Base-by-base conservation (phyloP, 2,113 vertebrate species). In the Dolichotis patagonum region DNA sequence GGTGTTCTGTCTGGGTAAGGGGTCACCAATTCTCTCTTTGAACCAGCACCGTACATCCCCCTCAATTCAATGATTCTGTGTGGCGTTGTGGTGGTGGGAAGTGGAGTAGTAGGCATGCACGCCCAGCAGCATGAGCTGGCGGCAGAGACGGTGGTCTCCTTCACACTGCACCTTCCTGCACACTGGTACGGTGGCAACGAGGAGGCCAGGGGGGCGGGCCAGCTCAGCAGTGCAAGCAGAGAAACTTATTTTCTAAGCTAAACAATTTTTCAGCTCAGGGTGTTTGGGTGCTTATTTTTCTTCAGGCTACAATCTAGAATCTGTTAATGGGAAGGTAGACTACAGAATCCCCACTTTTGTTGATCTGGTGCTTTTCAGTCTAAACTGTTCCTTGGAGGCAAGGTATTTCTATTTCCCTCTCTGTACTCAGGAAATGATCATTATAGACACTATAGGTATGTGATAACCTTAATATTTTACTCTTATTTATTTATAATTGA, bases 271-370 rank as follows among this genome's bases (percentile, higher is more conserved):
- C 63, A 97, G 49, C n/a, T 80, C 38, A 95, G 78, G 88, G 60
- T 92, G 65, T 63, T 94, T 96, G 63, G 83, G 20, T 95, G 46
- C 78, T 93, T 90, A 67, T 80, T 75, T 87, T 62, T n/a, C 62
- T 90, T 78, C n/a, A 96, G 83, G 65, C 81, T 98, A 41, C 32
- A 86, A 62, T 77, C 90, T 96, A 94, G 54, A 96, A 71, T 95
- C 62, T 96, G 41, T 90, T 90, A 97, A 56, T 9, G 9, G 78
- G 54, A 87, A 94, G 60, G 63, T 77, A 95, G 77, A 96, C 75
- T 63, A 77, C 88, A 81, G 30, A 73, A 58, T 97, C 91, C 93
- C 52, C 91, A 56, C 67, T 94, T 13, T 17, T 84, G 46, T 96
- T 80, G 69, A 73, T 93, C 63, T 38, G 73, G 35, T 65, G 65